Conservation (phyloP, 2,797 vertebrate genomes). For the Alectoris magna region DNA sequence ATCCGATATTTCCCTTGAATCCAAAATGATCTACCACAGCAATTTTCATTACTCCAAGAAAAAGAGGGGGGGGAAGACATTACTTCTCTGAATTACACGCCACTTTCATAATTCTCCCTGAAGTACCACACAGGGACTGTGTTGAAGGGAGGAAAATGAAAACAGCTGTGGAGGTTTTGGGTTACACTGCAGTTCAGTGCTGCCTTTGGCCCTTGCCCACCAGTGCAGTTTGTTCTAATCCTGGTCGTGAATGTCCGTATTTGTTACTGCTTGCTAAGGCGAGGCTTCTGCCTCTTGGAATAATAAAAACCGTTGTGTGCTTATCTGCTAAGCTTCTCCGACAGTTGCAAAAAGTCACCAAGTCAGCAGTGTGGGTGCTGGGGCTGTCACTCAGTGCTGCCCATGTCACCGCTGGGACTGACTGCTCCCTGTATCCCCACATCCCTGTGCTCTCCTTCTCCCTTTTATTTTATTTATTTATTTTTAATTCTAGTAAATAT, state of each 20-base stretch:
- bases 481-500: background rate
- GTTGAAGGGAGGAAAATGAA: conserved; percentile 84
- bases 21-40: conserved; percentile 71
- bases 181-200: conserved; percentile 78
- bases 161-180: conserved; percentile 86
- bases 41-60: conserved; percentile 77
- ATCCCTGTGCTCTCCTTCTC: background rate
- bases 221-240: conserved; percentile 81
- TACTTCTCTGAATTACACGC: conserved; percentile 79
- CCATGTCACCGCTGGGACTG: background rate
- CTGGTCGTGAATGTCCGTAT: conserved; percentile 77
- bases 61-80: conserved; percentile 59
- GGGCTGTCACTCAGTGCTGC: conserved; percentile 38
- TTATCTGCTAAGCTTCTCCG: conserved; percentile 71
- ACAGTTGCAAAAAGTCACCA: conserved; percentile 67
- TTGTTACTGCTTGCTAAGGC: conserved; percentile 75
- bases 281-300: conserved; percentile 71
- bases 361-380: background rate
- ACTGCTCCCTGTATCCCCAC: no score
- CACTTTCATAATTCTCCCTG: conserved; percentile 81
- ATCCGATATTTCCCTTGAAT: conserved; percentile 71
- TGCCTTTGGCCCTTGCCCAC: conserved; percentile 82
- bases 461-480: background rate
- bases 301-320: conserved; percentile 70
- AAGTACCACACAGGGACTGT: conserved; percentile 82